Evolutionary conservation across 2,113 vertebrate species (phyloP).

Genomic region (Microcebus tavaratra): DNA sequence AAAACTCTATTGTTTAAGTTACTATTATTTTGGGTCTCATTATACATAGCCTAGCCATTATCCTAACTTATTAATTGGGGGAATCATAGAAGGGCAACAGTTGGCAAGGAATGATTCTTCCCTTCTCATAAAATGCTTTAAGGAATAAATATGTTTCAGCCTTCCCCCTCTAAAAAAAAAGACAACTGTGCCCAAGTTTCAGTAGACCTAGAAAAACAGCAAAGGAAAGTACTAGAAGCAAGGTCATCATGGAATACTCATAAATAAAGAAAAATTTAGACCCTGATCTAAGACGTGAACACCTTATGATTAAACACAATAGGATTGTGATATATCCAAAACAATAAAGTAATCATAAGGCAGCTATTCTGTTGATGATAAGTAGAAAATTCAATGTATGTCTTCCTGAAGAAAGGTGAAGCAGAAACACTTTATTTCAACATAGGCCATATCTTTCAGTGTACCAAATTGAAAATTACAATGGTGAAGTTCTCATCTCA

Average conservation of each 20-base stretch:
- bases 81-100: neutral
- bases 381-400: neutral
- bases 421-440: neutral
- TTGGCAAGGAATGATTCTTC: neutral
- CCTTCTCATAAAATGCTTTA: neutral
- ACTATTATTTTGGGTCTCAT: neutral
- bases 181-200: neutral
- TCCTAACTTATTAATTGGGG: neutral
- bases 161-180: neutral
- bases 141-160: neutral
- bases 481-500: neutral
- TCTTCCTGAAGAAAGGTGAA: neutral
- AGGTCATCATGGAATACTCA: neutral
- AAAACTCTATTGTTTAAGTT: neutral
- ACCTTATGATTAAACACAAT: neutral
- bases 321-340: neutral
- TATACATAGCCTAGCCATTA: neutral
- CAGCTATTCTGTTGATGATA: neutral
- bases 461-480: neutral
- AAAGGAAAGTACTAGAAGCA: neutral
- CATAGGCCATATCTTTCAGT: neutral
- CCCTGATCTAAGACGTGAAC: neutral
- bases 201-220: neutral
- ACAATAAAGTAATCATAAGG: neutral
- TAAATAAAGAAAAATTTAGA: slow-evolving; percentile 20